Evolutionary conservation across 2,888 invertebrate species (phyloP), one percentile per base, ranked within the genome.

Genomic region (Prosapia bicincta): DNA sequence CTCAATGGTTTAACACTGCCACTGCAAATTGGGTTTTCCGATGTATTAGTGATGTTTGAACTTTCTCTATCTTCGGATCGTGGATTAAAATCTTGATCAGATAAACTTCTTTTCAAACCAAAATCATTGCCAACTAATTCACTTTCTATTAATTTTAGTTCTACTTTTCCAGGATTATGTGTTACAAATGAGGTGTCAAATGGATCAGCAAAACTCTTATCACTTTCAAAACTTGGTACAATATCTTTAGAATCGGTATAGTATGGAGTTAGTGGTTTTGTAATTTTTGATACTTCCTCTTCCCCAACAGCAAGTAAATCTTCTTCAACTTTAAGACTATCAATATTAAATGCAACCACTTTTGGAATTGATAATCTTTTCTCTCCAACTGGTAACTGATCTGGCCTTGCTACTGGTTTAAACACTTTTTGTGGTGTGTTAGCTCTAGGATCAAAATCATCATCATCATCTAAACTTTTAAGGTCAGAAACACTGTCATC

Each of bases 391-490:
- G 75, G 72, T 38, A 78, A 69, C 23, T 79, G 78, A 72, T 80
- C 81, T 25, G 80, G 80, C 66, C 80, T 79, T 5, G 43, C 25
- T n/a, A 76, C 30, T 15, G 74, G 72, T 10, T 76, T 77, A 43
- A 73, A 70, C 65, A 75, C 76, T 25, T 68, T 76, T 9, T 75
- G 69, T n/a, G 76, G 81, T 76, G 92, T 92, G 77, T 89, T 89
- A 0, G 90, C 92, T 77, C 95, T 87, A 0, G 95, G 95, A 85
- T 95, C 92, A 83, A 95, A 95, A 81, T 95, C 93, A 71, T 93
- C 92, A 86, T 94, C 94, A 82, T 86, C 86, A 78, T 86, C 70
- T 5, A 74, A 26, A 2, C 20, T 26, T 20, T 69, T 28, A 7
- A 66, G 69, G 28, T 69, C 43, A 15, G 54, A 28, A 32, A 77